Conservation (phyloP, 2,113 vertebrate species). For the Oenanthe melanoleuca region DNA sequence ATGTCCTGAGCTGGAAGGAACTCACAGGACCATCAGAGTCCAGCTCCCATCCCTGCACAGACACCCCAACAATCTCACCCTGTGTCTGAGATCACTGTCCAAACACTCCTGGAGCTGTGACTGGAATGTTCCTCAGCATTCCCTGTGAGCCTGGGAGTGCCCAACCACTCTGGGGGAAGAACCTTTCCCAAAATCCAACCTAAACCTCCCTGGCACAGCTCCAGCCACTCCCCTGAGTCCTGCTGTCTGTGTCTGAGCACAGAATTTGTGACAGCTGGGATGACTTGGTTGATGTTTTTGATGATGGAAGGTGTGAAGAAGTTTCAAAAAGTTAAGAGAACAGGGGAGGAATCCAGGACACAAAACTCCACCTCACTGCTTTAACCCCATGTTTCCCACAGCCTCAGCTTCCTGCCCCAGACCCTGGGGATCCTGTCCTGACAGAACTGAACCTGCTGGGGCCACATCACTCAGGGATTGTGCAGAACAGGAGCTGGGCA, state of each 20-base stretch:
- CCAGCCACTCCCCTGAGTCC: rapidly evolving
- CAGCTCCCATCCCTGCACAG: neutral
- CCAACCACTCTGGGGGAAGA: rapidly evolving
- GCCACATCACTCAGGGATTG: rapidly evolving
- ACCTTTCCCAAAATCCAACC: neutral
- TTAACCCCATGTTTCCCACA: rapidly evolving
- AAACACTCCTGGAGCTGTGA: rapidly evolving
- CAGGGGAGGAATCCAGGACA: neutral
- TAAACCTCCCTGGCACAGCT: neutral
- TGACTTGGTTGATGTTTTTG: neutral
- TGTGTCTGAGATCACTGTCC: rapidly evolving
- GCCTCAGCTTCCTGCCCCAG: rapidly evolving
- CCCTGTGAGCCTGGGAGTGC: neutral
- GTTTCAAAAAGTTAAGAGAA: neutral
- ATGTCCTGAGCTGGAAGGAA: neutral
- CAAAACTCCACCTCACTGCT: neutral
- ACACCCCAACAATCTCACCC: neutral
- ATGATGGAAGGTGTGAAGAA: neutral
- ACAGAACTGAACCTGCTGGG: neutral
- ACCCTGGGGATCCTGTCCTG: neutral
- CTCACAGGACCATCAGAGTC: neutral
- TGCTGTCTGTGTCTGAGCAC: neutral
- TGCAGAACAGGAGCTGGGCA: neutral
- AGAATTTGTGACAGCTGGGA: neutral
- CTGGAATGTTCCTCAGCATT: no score